These are phyloP conservation scores for Calliopsis andreniformis DNA, from an alignment of 1,140 invertebrate genomes.

Conservation along the genomic window DNA sequence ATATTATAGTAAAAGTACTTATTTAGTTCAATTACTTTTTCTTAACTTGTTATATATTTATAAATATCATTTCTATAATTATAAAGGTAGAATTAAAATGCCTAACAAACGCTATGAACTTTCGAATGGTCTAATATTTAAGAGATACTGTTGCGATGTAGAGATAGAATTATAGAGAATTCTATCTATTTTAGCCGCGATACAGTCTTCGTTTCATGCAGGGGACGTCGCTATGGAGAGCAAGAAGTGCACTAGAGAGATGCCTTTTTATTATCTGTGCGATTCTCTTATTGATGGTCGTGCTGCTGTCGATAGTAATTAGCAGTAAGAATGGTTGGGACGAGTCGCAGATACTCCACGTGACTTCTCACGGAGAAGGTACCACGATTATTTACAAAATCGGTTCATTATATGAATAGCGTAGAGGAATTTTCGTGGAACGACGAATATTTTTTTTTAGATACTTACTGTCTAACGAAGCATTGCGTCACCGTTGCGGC, in stretches of 20 bases:
- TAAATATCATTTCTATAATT: too few species aligned
- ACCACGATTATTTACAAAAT: not conserved
- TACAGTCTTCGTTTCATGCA: slow-evolving; percentile 57
- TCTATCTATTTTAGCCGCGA: not conserved
- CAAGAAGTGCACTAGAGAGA: slow-evolving; percentile 83
- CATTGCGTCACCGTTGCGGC: slow-evolving; percentile 93
- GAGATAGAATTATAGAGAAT: not conserved
- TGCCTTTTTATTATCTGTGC: slow-evolving; percentile 81
- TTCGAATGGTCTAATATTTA: not conserved
- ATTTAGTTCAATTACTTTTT: too few species aligned
- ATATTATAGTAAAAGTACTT: too few species aligned
- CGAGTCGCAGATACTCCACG: slow-evolving; percentile 76
- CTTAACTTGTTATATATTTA: too few species aligned
- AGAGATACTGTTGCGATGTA: not conserved
- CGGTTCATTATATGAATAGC: not conserved
- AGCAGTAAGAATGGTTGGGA: slow-evolving; percentile 76
- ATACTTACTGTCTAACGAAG: slow-evolving; percentile 87
- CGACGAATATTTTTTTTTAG: slow-evolving; percentile 52
- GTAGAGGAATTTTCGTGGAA: not conserved
- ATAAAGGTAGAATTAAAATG: too few species aligned
- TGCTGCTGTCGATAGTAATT: slow-evolving; percentile 81
- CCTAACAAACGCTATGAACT: too few species aligned
- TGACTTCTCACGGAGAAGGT: slow-evolving; percentile 76
- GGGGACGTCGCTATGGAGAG: slow-evolving; percentile 85
- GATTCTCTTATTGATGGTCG: slow-evolving; percentile 84